Evolutionary conservation across 2,888 invertebrate genomes (phyloP).

Genomic region (Amitus sp.): DNA sequence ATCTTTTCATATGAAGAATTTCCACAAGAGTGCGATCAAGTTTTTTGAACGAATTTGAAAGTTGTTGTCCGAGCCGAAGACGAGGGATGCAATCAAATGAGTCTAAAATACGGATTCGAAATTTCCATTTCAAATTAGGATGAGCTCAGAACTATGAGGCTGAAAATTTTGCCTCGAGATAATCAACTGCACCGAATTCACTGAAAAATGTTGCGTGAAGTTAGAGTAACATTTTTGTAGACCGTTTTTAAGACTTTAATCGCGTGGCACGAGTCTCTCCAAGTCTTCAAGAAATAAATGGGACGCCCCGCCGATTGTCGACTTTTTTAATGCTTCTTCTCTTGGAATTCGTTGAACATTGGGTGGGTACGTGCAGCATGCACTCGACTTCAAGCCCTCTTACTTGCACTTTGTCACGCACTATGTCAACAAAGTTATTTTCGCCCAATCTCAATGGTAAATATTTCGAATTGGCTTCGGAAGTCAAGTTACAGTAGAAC

Average conservation of each 20-base stretch:
- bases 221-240: conserved; percentile 35
- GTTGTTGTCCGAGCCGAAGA: too few relatives aligned
- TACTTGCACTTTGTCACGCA: not conserved
- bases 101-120: too few relatives aligned
- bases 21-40: too few relatives aligned
- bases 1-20: too few relatives aligned
- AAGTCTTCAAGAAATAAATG: conserved; percentile 41
- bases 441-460: not conserved
- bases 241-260: conserved; percentile 45
- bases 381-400: not conserved
- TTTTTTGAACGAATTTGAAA: too few relatives aligned
- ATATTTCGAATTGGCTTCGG: too few relatives aligned
- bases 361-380: not conserved
- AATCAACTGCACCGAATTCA: too few relatives aligned
- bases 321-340: conserved; percentile 19
- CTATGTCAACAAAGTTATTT: not conserved
- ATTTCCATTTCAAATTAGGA: too few relatives aligned
- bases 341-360: conserved; percentile 26
- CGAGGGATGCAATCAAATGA: too few relatives aligned
- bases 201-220: conserved; percentile 25
- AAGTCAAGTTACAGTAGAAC: too few relatives aligned
- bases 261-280: conserved; percentile 32
- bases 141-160: too few relatives aligned
- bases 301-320: conserved; percentile 38
- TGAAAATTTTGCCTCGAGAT: too few relatives aligned